Evolutionary conservation across 2,113 vertebrate genomes (phyloP).

Genomic region (Callaeas wilsoni): DNA sequence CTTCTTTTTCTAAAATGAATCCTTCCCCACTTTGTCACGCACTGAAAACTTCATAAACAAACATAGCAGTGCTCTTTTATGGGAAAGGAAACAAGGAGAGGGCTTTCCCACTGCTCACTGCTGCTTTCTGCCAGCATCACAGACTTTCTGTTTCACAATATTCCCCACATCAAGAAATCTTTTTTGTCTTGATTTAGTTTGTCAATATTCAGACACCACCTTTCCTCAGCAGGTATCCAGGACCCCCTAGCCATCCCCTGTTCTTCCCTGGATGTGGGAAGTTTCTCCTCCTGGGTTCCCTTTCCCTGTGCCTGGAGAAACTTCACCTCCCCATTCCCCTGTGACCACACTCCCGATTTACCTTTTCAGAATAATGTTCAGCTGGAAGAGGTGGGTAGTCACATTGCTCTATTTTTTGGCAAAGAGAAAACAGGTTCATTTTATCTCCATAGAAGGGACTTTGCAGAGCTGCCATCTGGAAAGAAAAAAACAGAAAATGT

Average conservation of each 20-base stretch:
- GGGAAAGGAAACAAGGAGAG: not conserved
- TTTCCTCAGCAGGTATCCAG: not conserved
- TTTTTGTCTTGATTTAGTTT: not conserved
- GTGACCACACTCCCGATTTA: not conserved
- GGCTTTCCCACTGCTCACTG: not conserved
- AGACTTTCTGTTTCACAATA: not conserved
- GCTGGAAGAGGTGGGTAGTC: conserved; percentile 82
- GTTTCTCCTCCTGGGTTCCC: not conserved
- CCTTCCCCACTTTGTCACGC: not conserved
- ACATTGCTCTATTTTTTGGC: conserved; percentile 87
- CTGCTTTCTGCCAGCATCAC: not conserved
- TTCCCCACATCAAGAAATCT: not conserved
- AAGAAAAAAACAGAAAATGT: not conserved
- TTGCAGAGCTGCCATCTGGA: conserved; percentile 85
- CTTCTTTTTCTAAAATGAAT: not conserved
- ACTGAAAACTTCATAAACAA: not conserved
- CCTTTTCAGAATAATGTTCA: conserved; percentile 85
- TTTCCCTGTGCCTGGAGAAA: not conserved
- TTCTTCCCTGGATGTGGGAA: not conserved
- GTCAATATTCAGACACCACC: not conserved
- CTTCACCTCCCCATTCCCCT: not conserved
- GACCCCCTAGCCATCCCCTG: not conserved
- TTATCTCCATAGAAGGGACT: conserved; percentile 87
- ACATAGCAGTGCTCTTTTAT: not conserved
- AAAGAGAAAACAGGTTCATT: conserved; percentile 85